These are phyloP conservation scores for Neodiprion lecontei DNA, from an alignment of 1,140 invertebrate species.

Conservation along the genomic window DNA sequence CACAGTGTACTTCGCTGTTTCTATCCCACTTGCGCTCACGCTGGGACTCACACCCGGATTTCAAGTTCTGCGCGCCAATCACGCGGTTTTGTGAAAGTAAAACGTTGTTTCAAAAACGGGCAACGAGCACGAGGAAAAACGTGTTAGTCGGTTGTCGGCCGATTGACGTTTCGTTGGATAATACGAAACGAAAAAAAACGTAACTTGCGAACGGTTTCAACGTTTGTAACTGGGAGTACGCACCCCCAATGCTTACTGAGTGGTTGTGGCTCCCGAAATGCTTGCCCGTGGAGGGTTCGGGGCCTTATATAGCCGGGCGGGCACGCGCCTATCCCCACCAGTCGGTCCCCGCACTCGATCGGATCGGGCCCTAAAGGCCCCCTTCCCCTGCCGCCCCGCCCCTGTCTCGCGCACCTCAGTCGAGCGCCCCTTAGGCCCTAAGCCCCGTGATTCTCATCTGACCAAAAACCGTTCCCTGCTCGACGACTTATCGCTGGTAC, in stretches of 20 bases:
- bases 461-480: not conserved
- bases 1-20: conserved; percentile 31
- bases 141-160: no score
- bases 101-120: conserved; percentile 10
- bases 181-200: no score
- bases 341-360: conserved; percentile 38
- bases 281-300: conserved; percentile 51
- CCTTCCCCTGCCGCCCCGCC: conserved; percentile 23
- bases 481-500: no score
- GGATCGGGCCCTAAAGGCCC: conserved; percentile 49
- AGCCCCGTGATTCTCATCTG: not conserved
- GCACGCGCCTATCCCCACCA: conserved; percentile 59
- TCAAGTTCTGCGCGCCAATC: not conserved
- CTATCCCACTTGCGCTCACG: not conserved
- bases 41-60: not conserved
- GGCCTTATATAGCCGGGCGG: conserved; percentile 58
- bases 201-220: no score
- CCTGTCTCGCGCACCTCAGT: conserved; percentile 13
- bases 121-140: no score
- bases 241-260: conserved; percentile 46
- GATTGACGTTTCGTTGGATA: no score
- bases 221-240: not conserved
- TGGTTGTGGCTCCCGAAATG: conserved; percentile 61
- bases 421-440: conserved; percentile 28
- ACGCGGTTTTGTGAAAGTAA: not conserved